Evolutionary conservation across 2,113 vertebrate genomes (phyloP).

Genomic region (Epinephelus cyanopodus): DNA sequence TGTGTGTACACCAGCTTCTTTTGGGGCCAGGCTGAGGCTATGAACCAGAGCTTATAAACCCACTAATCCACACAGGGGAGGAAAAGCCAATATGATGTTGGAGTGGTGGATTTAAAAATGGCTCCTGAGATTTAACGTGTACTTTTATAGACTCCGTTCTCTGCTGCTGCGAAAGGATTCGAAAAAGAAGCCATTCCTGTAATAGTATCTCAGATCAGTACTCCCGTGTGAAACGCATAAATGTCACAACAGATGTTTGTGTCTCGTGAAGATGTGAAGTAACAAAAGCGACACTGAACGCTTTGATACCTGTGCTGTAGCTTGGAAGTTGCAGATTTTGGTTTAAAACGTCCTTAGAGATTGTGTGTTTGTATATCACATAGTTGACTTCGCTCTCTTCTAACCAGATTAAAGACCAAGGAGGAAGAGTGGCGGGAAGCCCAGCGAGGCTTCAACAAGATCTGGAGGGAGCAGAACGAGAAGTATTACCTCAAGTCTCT

Average conservation of each 20-base stretch:
- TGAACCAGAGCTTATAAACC: slow-evolving; percentile 6
- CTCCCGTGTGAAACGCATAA: background rate
- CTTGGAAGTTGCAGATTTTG: background rate
- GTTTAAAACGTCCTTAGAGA: background rate
- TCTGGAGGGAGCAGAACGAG: slow-evolving; percentile 99
- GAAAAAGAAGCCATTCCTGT: background rate
- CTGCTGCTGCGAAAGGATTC: background rate
- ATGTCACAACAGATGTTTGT: background rate
- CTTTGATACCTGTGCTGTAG: background rate
- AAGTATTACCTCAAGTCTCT: slow-evolving; percentile 99
- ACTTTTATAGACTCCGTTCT: background rate
- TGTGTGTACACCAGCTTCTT: slow-evolving; percentile 1
- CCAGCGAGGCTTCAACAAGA: slow-evolving; percentile 98
- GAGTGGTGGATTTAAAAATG: slow-evolving; percentile 10
- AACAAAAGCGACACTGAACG: too few relatives aligned
- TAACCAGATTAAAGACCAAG: slow-evolving; percentile 94
- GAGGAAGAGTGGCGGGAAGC: slow-evolving; percentile 99
- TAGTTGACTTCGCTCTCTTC: background rate
- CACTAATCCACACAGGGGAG: slow-evolving; percentile 15
- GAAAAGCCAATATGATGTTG: slow-evolving; percentile 6
- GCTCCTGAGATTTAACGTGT: slow-evolving; percentile 6
- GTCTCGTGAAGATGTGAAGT: background rate
- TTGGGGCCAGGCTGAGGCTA: background rate
- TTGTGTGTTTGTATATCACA: background rate
- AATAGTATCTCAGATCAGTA: background rate